Evolutionary conservation across 2,113 vertebrate species (phyloP).

Genomic region (Passer domesticus): DNA sequence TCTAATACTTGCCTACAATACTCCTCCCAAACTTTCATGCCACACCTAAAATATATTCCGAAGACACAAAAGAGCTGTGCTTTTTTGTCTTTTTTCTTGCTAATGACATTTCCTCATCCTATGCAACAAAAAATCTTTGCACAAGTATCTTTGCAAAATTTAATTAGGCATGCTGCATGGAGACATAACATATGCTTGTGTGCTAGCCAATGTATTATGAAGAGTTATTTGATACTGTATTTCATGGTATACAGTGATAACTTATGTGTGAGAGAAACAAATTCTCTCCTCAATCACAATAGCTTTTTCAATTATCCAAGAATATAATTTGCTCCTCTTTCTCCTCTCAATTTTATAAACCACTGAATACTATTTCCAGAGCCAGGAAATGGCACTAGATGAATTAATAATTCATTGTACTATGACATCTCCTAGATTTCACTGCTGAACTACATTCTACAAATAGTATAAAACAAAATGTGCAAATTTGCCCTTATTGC

Average conservation of each 20-base stretch:
- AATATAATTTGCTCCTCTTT: conserved; percentile 4
- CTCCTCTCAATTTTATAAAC: conserved; percentile 2
- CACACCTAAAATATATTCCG: neutral
- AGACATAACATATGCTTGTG: neutral
- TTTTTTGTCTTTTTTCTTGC: neutral
- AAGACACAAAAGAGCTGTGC: neutral
- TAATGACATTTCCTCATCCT: neutral
- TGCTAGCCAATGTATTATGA: neutral
- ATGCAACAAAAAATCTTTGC: neutral
- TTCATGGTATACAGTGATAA: neutral
- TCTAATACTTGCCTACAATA: neutral
- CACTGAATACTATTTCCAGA: neutral
- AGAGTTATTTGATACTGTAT: neutral
- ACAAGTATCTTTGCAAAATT: neutral
- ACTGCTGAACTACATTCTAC: neutral
- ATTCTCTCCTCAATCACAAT: neutral
- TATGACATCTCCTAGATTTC: neutral
- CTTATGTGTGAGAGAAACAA: neutral
- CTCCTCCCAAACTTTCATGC: neutral
- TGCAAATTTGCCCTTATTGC: neutral
- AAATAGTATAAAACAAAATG: neutral
- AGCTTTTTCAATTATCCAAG: conserved; percentile 17
- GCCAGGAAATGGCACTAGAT: neutral
- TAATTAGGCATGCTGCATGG: conserved; percentile 21
- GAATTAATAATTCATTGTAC: neutral